Base-by-base conservation (phyloP, 1,140 invertebrate genomes). In the Cydia strobilella region DNA sequence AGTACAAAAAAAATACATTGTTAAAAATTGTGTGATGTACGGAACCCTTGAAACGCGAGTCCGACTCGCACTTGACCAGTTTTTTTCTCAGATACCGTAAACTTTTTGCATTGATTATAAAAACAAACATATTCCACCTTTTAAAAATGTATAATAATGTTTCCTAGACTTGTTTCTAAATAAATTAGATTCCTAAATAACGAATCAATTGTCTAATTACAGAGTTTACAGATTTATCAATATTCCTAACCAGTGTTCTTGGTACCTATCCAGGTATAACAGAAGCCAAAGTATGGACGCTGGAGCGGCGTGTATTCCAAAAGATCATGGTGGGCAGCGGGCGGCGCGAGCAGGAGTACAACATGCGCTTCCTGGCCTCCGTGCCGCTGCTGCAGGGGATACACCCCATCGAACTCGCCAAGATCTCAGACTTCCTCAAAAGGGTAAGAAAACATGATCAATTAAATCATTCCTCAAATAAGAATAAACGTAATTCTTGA, bases 381-480 rank as follows among this genome's bases (percentile, higher is more conserved):
- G 97, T 99, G 25, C 96, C 97, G 0, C 94, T 96, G 25, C 94
- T 99, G 25, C 95, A 96, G 83, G 96, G 96, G 75, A 94, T 99
- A 45, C 94, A 96, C n/a, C 94, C 96, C 45, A 96, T 97, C 72
- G 95, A 96, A 63, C 94, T 99, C 0, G 94, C 95, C 54, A 97
- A 98, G 91, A 97, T 99, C 74, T 97, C 97, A 0, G 97, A 98
- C 86, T 96, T 98, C 72, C 92, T 99, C 48, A 97, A 98, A 93
- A 94, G 97, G 88, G 97, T 97, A 93, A 45, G 42, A 7, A 15
- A 3, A 45, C 12, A 45, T 13, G 13, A 12, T 12, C 2, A 45
- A 45, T 15, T 45, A 1, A 13, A 45, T 45, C 15, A 15, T 45
- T 45, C 42, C 12, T 45, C 7, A 45, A 45, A 13, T 45, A 15